Percentiles rank a stretch among this genome's conserved stretches.
phyloP scores from a whole-genome alignment of 2,888 invertebrate genomes.

The Drosophila diplacantha region DNA sequence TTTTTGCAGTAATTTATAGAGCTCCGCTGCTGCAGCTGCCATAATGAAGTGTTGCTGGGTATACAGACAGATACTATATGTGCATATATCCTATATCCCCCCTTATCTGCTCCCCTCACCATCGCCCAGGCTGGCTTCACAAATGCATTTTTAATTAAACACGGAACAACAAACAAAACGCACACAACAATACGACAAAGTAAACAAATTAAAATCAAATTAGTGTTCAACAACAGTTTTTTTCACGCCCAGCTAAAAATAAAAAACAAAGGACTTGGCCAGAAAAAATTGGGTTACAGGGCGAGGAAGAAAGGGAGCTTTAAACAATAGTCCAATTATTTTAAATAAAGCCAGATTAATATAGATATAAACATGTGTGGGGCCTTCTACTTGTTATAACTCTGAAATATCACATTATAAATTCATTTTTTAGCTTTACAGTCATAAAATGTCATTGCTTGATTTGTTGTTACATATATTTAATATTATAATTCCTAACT shows the following conservation, averaged over 20 bases:
- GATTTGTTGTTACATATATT: neutral
- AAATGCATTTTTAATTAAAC: constrained; percentile 66
- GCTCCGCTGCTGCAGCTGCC: constrained; percentile 14
- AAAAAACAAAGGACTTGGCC: neutral
- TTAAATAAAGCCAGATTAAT: neutral
- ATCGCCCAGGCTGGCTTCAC: constrained; percentile 18
- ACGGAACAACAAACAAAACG: constrained; percentile 52
- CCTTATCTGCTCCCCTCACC: neutral
- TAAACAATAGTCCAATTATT: constrained; percentile 16
- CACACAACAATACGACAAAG: constrained; percentile 55
- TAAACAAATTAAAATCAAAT: constrained; percentile 66
- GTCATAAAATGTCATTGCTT: too few relatives aligned
- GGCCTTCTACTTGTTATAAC: too few relatives aligned
- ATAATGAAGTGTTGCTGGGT: constrained; percentile 52
- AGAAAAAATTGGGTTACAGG: neutral
- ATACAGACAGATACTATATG: neutral
- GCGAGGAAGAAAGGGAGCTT: neutral
- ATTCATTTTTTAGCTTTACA: too few relatives aligned
- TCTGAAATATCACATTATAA: too few relatives aligned
- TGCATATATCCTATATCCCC: neutral
- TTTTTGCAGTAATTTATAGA: constrained; percentile 58
- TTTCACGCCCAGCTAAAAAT: constrained; percentile 17
- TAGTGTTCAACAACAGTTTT: constrained; percentile 39
- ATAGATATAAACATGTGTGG: neutral
- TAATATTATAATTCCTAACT: neutral